Conservation (phyloP, 2,113 vertebrate species). For the Petrocephalus zakoni region DNA sequence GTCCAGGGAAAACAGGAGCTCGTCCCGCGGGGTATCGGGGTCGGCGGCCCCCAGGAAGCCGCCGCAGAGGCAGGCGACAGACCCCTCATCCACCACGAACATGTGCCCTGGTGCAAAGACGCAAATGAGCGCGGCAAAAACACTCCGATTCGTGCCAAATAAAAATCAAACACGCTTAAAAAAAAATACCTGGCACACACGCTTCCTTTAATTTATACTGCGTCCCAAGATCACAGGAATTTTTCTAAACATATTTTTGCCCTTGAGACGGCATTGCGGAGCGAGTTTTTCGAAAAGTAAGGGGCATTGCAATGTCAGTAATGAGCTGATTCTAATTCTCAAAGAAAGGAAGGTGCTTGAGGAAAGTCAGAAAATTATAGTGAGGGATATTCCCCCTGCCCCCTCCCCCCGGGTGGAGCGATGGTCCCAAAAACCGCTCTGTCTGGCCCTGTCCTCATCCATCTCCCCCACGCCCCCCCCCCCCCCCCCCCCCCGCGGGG, state of each 20-base stretch:
- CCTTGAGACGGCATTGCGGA: background rate
- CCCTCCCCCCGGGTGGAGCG: background rate
- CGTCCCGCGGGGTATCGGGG: constrained; percentile 52
- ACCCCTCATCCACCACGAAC: constrained; percentile 57
- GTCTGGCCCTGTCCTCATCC: background rate
- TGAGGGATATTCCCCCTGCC: background rate
- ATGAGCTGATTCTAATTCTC: background rate
- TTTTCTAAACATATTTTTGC: background rate
- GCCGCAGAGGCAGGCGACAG: constrained; percentile 37
- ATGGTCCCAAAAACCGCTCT: constrained; percentile 8
- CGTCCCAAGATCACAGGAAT: background rate
- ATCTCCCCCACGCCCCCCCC: background rate
- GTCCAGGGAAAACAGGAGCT: constrained; percentile 62
- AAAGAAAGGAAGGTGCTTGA: background rate
- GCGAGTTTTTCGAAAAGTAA: too few species aligned
- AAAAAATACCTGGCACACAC: background rate
- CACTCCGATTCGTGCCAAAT: background rate
- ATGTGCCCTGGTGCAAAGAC: constrained; percentile 37
- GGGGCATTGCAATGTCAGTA: background rate
- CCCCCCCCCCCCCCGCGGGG: constrained; percentile 2
- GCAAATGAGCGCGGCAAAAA: background rate
- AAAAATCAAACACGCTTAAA: background rate
- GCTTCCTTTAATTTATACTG: background rate
- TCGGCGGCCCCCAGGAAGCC: constrained; percentile 55
- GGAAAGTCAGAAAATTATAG: constrained; percentile 14